phyloP scores from a whole-genome alignment of 1,140 invertebrate genomes.

The Leptinotarsa defecta region DNA sequence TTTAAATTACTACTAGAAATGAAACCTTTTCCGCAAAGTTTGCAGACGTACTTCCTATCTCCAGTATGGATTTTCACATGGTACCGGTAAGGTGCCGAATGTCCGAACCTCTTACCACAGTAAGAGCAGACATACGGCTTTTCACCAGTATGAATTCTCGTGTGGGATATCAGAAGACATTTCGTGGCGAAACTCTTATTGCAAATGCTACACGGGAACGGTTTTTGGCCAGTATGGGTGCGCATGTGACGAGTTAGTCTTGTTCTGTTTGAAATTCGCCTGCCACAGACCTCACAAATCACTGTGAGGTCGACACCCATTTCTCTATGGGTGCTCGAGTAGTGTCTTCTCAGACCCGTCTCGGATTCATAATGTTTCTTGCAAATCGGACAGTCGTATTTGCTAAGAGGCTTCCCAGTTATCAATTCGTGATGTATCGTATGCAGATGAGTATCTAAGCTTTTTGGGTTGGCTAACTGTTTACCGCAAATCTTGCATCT shows the following conservation, averaged over 20 bases:
- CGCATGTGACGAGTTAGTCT: conserved; percentile 74
- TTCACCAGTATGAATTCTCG: conserved; percentile 61
- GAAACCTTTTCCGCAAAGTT: conserved; percentile 52
- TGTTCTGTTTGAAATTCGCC: conserved; percentile 71
- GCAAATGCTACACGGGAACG: conserved; percentile 59
- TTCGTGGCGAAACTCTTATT: conserved; percentile 60
- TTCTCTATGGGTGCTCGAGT: conserved; percentile 37
- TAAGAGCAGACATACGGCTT: conserved; percentile 62
- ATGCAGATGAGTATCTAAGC: conserved; percentile 39
- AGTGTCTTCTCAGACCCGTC: conserved; percentile 40
- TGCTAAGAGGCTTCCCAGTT: conserved; percentile 37
- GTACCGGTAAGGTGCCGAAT: conserved; percentile 56
- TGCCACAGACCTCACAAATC: conserved; percentile 72
- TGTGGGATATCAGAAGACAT: conserved; percentile 61
- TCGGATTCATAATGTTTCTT: conserved; percentile 43
- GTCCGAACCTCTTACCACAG: conserved; percentile 63
- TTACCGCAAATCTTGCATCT: conserved; percentile 72
- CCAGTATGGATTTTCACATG: conserved; percentile 53
- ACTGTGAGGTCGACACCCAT: conserved; percentile 27
- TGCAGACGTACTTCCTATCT: conserved; percentile 52
- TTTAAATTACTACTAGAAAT: conserved; percentile 41
- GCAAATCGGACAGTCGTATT: conserved; percentile 42
- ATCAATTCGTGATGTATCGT: conserved; percentile 43
- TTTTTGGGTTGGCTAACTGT: conserved; percentile 39
- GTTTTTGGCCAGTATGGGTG: conserved; percentile 61